A percentile compares a stretch with the other conserved stretches of the same genome.
Conservation (phyloP, 2,888 invertebrate species). For the Mactromeris polynyma region DNA sequence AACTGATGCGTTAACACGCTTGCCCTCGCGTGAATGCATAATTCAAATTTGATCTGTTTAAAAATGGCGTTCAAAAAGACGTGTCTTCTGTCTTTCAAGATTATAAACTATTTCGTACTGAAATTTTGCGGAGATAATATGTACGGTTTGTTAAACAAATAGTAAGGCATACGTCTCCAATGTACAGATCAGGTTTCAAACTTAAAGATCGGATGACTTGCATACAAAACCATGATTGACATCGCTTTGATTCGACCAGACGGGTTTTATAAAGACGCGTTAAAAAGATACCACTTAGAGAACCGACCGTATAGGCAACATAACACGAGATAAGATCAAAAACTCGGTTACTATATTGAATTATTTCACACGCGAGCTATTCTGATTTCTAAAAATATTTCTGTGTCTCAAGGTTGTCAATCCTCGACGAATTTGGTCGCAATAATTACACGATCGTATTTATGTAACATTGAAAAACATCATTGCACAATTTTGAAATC, state of each 20-base stretch:
- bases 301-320: conserved; percentile 24
- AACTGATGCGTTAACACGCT: conserved; percentile 54
- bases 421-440: background rate
- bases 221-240: conserved; percentile 59
- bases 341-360: conserved; percentile 43
- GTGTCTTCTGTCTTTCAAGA: conserved; percentile 22
- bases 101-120: conserved; percentile 49
- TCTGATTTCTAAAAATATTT: conserved; percentile 14
- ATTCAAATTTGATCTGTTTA: conserved; percentile 25
- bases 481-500: background rate
- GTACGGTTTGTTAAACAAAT: conserved; percentile 60
- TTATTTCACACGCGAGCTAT: conserved; percentile 44
- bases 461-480: background rate
- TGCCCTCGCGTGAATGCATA: conserved; percentile 44
- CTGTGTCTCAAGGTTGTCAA: conserved; percentile 1
- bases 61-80: conserved; percentile 20
- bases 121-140: conserved; percentile 60
- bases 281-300: conserved; percentile 51
- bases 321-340: conserved; percentile 41
- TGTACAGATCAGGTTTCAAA: conserved; percentile 51
- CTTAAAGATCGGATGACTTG: conserved; percentile 23
- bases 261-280: conserved; percentile 51
- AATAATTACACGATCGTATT: background rate
- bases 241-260: conserved; percentile 38
- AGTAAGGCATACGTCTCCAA: conserved; percentile 49